Base-by-base conservation (phyloP, 1,140 invertebrate species). In the Capitella teleta region DNA sequence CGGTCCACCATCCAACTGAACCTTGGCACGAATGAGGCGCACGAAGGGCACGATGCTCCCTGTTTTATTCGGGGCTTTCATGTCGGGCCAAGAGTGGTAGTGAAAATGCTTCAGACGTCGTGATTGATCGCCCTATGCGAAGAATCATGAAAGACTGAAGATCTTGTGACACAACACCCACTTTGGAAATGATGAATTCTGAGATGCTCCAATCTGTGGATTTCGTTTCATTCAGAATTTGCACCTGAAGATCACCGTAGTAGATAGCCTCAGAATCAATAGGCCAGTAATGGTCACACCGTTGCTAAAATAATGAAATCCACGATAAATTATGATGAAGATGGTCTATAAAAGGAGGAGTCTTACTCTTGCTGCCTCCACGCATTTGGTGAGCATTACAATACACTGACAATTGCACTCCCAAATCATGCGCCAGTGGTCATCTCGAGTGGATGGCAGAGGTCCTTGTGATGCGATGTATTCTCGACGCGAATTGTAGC, bases 31-130 rank as follows among this genome's bases (percentile, higher is more conserved):
- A 0, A 93, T 86, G 54, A 80, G 81, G 40, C 80, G 77, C 45
- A 93, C 74, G 66, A 91, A 92, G 56, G 82, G 57, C 36, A 93
- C 75, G 74, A 97, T 96, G 16, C 84, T 84, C 41, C 80, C 80
- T 1, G 92, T 88, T 43, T 86, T 91, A 56, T 83, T 79, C 14
- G 95, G 94, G 37, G 97, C 89, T 12, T 92, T 92, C 75, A 97
- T 97, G 76, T 98, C 94, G 14, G 95, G 94, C 94, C 94, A 98
- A 14, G 86, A 89, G 16, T 82, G 91, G 68, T 96, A 98, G 74
- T 98, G 91, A 73, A 88, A 97, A 26, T 49, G 47, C 2, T 3
- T 26, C 6, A 49, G 18, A 12, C 24, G 12, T 16, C 32, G 14
- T 4, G 12, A 3, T 38, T 49, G 30, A 23, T 40, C 18, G 8